Base-by-base conservation (phyloP, 2,888 invertebrate species). In the Cheilosia scutellata region DNA sequence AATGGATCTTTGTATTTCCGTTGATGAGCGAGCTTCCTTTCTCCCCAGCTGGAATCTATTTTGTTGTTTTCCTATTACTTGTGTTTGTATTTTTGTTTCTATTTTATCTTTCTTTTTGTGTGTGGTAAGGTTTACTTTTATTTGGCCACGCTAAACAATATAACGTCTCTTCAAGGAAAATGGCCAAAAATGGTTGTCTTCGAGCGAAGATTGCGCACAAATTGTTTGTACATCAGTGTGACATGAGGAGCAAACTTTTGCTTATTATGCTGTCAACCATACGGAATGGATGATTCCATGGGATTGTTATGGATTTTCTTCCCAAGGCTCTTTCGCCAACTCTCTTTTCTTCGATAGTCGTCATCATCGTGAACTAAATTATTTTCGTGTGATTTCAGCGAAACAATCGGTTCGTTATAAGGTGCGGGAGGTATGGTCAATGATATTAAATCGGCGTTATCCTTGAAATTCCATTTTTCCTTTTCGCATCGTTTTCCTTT, bases 221-320 rank as follows among this genome's bases (percentile, higher is more conserved):
- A 62, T 76, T 71, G 51, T 65, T 40, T 76, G 44, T 20, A 55
- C 55, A 37, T 11, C 9, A 37, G 40, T 29, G 29, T 62, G 42
- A 70, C 42, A 62, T 63, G 68, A 65, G 33, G 57, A 60, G 65
- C 60, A 83, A 74, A 62, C 62, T 63, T 78, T 72, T 29, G 57
- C 47, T 83, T 83, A 83, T 68, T 72, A 68, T 78, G 63, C 66
- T 66, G 72, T 68, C 72, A 66, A 58, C 65, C 53, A 66, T 66
- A 78, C 9, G 37, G 31, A 78, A 66, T 60, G 47, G 72, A 82
- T 62, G 62, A 78, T 66, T 63, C 49, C 62, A 33, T 68, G 20
- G 44, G 29, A 74, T 74, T 79, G 79, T 57, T 74, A 63, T 40
- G 62, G 42, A 5, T 11, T 29, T 31, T 4, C 13, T 51, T 72